These are phyloP conservation scores for Ditula angustiorana DNA, from an alignment of 2,888 invertebrate genomes.

Conservation along the genomic window DNA sequence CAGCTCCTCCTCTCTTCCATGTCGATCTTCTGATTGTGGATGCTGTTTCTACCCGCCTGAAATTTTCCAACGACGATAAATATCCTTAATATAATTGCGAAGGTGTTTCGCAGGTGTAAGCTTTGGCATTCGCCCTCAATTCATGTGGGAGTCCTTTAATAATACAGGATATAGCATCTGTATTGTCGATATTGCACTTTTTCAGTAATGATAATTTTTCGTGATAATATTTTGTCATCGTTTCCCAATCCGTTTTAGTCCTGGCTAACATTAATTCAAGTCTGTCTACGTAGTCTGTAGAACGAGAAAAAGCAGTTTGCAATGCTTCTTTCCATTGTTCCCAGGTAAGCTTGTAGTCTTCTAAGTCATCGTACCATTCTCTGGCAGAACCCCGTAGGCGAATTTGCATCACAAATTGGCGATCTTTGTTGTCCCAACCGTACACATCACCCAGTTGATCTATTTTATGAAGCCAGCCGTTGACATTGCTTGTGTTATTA, in stretches of 20 bases:
- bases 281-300: no score
- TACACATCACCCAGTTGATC: constrained; percentile 51
- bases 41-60: constrained; percentile 32
- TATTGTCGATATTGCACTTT: no score
- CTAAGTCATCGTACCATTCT: constrained; percentile 48
- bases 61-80: constrained; percentile 45
- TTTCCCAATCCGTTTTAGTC: no score
- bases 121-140: no score
- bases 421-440: constrained; percentile 43
- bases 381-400: constrained; percentile 47
- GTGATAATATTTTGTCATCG: no score
- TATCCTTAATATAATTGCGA: constrained; percentile 46
- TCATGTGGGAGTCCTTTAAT: no score
- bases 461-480: constrained; percentile 49
- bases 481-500: constrained; percentile 41
- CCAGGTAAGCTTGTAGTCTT: constrained; percentile 49
- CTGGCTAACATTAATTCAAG: no score
- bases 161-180: no score
- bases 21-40: constrained; percentile 12
- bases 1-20: constrained; percentile 32
- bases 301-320: no score
- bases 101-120: constrained; percentile 44
- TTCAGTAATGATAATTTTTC: no score
- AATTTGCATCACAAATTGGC: constrained; percentile 45
- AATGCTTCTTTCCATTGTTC: constrained; percentile 48